These are phyloP conservation scores for chimpanzee (Pan troglodytes) DNA, from an alignment of 2,113 vertebrate species.

Conservation along the genomic window NHGRI_mPanTro3-v2.1_pri NC_072414.2:41675501-41676000, in stretches of 20 bases:
- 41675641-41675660: background rate
- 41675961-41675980: background rate
- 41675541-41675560: background rate
- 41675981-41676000: background rate
- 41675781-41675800: background rate
- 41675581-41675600: conserved; percentile 39
- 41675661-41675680: background rate
- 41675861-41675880: background rate
- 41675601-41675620: background rate
- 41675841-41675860: background rate
- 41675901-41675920: conserved; percentile 31
- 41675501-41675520: background rate
- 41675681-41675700: background rate
- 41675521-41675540: background rate
- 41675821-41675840: background rate
- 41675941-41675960: background rate
- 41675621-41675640: background rate
- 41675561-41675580: background rate
- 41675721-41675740: background rate
- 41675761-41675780: background rate
- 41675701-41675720: background rate
- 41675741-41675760: background rate
- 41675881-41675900: conserved; percentile 42
- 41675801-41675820: background rate
- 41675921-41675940: background rate